These are phyloP conservation scores for Nycteola revayana DNA, from an alignment of 2,888 invertebrate species.

Conservation along the genomic window DNA sequence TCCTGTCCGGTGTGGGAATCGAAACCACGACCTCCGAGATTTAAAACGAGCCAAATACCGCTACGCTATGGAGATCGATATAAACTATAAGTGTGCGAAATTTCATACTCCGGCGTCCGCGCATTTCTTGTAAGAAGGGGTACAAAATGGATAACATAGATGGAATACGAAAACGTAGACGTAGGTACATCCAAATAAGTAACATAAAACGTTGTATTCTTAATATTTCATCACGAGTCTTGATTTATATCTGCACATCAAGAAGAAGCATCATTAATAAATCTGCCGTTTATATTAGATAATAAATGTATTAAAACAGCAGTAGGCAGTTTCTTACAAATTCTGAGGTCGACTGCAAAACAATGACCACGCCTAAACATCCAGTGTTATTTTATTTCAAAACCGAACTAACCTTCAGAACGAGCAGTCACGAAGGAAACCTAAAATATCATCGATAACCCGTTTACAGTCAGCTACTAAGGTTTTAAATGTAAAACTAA, in stretches of 20 bases:
- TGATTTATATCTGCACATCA: constrained; percentile 13
- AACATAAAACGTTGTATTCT: constrained; percentile 13
- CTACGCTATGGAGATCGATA: too few relatives aligned
- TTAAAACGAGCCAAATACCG: too few relatives aligned
- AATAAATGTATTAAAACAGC: constrained; percentile 18
- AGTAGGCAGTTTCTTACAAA: constrained; percentile 6
- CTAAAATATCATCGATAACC: constrained; percentile 30
- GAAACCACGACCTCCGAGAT: too few relatives aligned
- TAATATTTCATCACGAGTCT: constrained; percentile 9
- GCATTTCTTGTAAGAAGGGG: too few relatives aligned
- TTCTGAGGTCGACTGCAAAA: constrained; percentile 22
- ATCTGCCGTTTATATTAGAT: constrained; percentile 16
- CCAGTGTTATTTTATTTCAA: constrained; percentile 41
- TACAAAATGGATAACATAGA: too few relatives aligned
- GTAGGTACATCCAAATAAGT: too few relatives aligned
- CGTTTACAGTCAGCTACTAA: constrained; percentile 21
- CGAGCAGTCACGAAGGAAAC: constrained; percentile 37
- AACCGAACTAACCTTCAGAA: constrained; percentile 37
- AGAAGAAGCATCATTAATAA: constrained; percentile 26
- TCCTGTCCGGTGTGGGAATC: too few relatives aligned
- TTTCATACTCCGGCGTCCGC: too few relatives aligned
- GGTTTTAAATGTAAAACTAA: constrained; percentile 8
- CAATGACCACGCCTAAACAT: constrained; percentile 35
- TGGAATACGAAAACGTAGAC: too few relatives aligned
- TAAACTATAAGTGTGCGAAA: too few relatives aligned